Base-by-base conservation (phyloP, 2,888 invertebrate species). In the Trachelus iudaicus region DNA sequence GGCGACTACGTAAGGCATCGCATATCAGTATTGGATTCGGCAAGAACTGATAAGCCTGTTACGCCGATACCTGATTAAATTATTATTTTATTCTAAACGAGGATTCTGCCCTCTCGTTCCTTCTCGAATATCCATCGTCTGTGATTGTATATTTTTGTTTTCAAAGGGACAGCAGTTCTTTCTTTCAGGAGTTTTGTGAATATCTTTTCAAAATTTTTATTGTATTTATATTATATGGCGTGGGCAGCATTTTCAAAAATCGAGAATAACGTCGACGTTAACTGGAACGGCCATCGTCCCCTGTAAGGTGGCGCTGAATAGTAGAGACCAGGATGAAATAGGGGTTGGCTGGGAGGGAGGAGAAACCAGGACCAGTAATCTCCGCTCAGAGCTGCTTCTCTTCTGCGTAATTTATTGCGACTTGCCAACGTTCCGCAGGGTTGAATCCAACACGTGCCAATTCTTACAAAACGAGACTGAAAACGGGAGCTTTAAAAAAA, bases 331-430 rank as follows among this genome's bases (percentile, higher is more conserved):
- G 79, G 81, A 79, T 78, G 79, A 81, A 78, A 81, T 79, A 81
- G 81, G 79, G 79, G 79, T 77, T 76, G 79, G 79, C 73, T 73
- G 75, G 35, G 77, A 75, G 76, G 79, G 79, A 81, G 79, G 81
- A 81, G 79, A 79, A 81, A 81, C 79, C 79, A 78, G 79, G 78
- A 79, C 79, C 81, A 81, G 81, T 81, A 81, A 81, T 81, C 81
- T 81, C 81, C 81, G 80, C 79, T 81, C 81, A 76, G 79, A 79
- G 81, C 76, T 56, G 81, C 76, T 56, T 76, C 79, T 81, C 81
- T 79, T 81, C 77, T 81, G 79, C 77, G 81, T 81, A 81, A 81
- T 81, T 81, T 81, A 81, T 81, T 80, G 79, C 81, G 71, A 81
- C 81, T 81, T 81, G 75, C 77, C 77, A 81, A 78, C 76, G 75